Evolutionary conservation across 2,888 invertebrate species (phyloP), one percentile per base, ranked within the genome.

Genomic region (Chromoteleia sp.): DNA sequence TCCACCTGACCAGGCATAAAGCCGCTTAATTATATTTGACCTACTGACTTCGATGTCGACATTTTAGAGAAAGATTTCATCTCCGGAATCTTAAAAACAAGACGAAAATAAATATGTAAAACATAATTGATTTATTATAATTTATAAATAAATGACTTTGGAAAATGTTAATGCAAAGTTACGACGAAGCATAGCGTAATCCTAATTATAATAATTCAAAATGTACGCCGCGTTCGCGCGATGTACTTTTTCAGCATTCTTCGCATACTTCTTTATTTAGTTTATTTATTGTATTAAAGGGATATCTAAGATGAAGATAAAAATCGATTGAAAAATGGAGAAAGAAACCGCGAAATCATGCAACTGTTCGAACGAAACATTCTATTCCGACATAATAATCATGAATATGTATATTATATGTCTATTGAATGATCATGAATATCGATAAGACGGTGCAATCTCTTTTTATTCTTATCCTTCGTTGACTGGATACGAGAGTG

Each of bases 371-470:
- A 58, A 56, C 39, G 48, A 59, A 75, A 75, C 67, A 63, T 58
- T 63, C 74, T 65, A 65, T 65, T 67, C 67, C 65, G 56, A 45
- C 48, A 43, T 41, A 58, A 58, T 65, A 58, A 63, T 56, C 65
- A 50, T 78, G 58, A 71, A 78, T 71, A 67, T 71, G 58, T 65
- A 58, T 67, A 59, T 59, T 39, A 71, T 45, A 25, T 41, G 67
- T 58, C 67, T 43, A 73, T 58, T 73, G 59, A 59, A 67, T 67
- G 78, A 73, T 73, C 59, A 59, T 73, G 71, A 65, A 73, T 73
- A 75, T 63, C 80, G 75, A 75, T 75, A 70, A 74, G 56, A 63
- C 59, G 70, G 45, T 65, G 75, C 63, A 71, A 81, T 81, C 65
- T 71, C 63, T 65, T 56, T 68, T 71, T 45, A 65, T 65, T 77